Evolutionary conservation across 1,140 invertebrate genomes (phyloP).

Genomic region (Homarus americanus): DNA sequence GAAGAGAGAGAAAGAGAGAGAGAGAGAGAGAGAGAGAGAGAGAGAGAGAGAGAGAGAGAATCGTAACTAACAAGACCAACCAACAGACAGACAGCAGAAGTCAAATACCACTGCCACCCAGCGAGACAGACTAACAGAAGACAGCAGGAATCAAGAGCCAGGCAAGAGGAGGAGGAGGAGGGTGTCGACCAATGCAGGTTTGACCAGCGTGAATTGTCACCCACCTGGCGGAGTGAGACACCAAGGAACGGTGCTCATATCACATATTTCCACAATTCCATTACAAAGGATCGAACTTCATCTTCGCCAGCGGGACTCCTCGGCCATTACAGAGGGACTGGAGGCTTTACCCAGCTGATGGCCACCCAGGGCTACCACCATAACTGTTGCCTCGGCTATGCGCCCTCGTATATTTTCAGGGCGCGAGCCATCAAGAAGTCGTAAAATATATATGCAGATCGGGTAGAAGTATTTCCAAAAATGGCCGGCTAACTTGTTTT

Average conservation of each 20-base stretch:
- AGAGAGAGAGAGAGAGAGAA: constrained; percentile 23
- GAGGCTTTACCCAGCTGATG: constrained; percentile 9
- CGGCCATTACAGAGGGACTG: constrained; percentile 34
- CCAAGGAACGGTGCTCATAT: constrained; percentile 56
- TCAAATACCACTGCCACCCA: no score
- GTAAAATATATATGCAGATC: constrained; percentile 13
- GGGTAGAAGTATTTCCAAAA: neutral
- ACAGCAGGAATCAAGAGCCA: neutral
- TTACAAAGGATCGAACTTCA: constrained; percentile 70
- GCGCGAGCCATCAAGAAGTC: neutral
- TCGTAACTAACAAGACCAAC: neutral
- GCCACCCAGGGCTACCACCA: constrained; percentile 26
- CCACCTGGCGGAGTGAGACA: neutral
- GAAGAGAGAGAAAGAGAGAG: constrained; percentile 19
- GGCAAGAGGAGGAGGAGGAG: neutral
- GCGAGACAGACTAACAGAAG: neutral
- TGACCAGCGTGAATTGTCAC: constrained; percentile 1
- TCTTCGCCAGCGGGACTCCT: constrained; percentile 43
- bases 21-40: constrained; percentile 18
- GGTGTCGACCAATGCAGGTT: neutral
- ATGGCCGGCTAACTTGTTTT: no score
- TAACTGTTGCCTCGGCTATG: constrained; percentile 36
- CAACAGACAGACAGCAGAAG: neutral
- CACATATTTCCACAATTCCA: constrained; percentile 72
- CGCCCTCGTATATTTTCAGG: constrained; percentile 31